These are phyloP conservation scores for Strongylocentrotus purpuratus DNA, from an alignment of 35 echinoderm and acorn worm genomes.

Conservation along the genomic window DNA sequence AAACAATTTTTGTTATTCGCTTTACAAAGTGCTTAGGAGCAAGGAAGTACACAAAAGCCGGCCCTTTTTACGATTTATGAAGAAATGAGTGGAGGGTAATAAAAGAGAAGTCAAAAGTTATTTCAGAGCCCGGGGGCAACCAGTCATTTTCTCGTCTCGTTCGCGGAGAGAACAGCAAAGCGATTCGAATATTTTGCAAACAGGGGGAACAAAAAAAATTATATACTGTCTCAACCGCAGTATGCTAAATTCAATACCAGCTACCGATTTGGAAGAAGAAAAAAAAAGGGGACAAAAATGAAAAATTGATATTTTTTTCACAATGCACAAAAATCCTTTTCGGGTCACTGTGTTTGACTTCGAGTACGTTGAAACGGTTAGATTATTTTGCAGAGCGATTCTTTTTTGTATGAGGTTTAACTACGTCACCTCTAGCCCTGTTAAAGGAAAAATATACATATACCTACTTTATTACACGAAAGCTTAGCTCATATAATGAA, in stretches of 20 bases:
- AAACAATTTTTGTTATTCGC: background rate
- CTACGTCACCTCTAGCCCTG: background rate
- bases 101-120: constrained; percentile 19
- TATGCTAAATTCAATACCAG: background rate
- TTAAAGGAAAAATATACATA: background rate
- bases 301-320: background rate
- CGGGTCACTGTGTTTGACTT: background rate
- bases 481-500: too few species aligned
- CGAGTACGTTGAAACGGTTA: background rate
- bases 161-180: background rate
- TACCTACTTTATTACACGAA: too few species aligned
- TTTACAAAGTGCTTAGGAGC: background rate
- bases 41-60: background rate
- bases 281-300: background rate
- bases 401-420: background rate
- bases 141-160: background rate
- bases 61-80: constrained; percentile 11
- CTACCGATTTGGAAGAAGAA: background rate
- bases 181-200: background rate
- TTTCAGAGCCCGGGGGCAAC: background rate
- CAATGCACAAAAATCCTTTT: background rate
- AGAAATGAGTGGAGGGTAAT: background rate
- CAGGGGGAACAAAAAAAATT: background rate
- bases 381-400: background rate
- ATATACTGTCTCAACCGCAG: background rate